Base-by-base conservation (phyloP, 1,140 invertebrate genomes). In the Aporrectodea caliginosa region DNA sequence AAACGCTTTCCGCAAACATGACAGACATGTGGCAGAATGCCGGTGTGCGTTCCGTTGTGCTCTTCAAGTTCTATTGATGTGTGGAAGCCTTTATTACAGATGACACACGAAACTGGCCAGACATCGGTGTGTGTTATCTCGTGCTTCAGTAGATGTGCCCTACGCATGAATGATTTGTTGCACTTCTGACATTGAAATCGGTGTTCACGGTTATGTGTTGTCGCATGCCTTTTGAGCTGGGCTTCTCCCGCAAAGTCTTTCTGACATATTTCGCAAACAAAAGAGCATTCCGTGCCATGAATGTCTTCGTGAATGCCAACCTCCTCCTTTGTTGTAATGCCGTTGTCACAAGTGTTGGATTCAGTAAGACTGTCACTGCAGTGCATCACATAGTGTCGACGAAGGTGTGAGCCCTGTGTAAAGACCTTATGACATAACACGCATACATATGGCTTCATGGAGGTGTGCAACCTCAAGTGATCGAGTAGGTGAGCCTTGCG, bases 361-460 rank as follows among this genome's bases (percentile, higher is more conserved):
- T 22, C 43, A 12, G 43, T 58, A 58, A 22, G 43, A 12, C 43
- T 58, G n/a, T 58, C 43, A 22, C 43, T 22, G 43, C 43, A 81
- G 79, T 86, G 85, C 27, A 84, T 84, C 80, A 83, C 78, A 71
- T 82, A 81, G 74, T 87, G 86, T 22, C 86, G 85, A 71, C 85
- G 83, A 22, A 87, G 83, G 74, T 86, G 87, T 14, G 84, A 87
- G 1, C 86, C 83, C 14, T 86, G 81, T 79, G 86, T 87, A 82
- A 87, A 87, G 1, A 87, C 87, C 79, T 87, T 87, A 43, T 82
- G 82, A 78, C 77, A 78, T 30, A 70, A 69, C 1, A 2, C 2
- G 30, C 77, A 78, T 30, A 16, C 58, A 33, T 69, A 78, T 0
- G 96, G 96, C 86, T 97, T 97, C 89, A 97, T 94, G 1, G 96